Conservation (phyloP, 1,140 invertebrate species). For the roundworm (Caenorhabditis elegans) region DNA sequence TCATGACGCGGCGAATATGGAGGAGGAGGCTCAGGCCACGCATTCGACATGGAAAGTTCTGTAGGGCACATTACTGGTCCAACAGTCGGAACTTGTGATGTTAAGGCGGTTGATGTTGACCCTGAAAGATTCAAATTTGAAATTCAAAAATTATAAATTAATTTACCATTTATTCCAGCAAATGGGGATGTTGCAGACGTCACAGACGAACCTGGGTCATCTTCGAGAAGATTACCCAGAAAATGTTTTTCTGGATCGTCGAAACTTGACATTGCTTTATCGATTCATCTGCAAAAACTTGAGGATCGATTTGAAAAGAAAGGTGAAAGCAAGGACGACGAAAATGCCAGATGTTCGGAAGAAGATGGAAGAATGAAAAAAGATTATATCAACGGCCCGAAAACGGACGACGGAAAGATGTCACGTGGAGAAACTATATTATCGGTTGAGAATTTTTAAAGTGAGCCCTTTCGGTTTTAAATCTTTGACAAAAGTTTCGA, state of each 20-base stretch:
- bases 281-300: neutral
- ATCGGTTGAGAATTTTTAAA: no score
- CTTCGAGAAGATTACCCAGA: conserved; percentile 36
- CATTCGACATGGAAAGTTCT: neutral
- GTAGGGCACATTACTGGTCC: neutral
- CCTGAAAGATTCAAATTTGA: neutral
- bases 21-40: conserved; percentile 35
- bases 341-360: neutral
- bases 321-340: neutral
- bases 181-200: neutral
- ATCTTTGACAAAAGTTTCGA: no score
- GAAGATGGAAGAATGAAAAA: neutral
- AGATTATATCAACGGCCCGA: neutral
- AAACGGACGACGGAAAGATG: neutral
- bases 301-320: neutral
- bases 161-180: neutral
- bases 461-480: no score
- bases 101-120: neutral
- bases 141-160: neutral
- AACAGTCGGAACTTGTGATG: neutral
- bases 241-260: conserved; percentile 41
- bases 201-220: conserved; percentile 10
- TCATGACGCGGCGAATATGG: conserved; percentile 1
- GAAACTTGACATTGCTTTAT: conserved; percentile 14
- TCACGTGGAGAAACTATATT: neutral